These are phyloP conservation scores for Falco naumanni DNA, from an alignment of 2,797 vertebrate species.

Conservation along the genomic window DNA sequence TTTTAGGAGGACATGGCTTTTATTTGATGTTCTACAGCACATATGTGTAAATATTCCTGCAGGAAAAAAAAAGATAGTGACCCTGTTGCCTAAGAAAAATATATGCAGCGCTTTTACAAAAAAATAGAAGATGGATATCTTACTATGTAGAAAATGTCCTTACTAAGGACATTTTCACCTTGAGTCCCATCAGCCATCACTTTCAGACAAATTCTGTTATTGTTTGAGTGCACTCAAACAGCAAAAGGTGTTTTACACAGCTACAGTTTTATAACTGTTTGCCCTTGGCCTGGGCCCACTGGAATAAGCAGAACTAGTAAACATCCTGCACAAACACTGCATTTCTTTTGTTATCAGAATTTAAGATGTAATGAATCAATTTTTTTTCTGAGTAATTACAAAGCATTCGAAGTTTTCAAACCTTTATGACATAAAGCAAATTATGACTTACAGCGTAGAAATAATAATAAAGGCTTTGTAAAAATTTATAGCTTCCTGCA, in stretches of 20 bases:
- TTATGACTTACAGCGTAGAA: constrained; percentile 48
- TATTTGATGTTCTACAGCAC: neutral
- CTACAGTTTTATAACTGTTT: constrained; percentile 1
- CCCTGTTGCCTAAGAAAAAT: neutral
- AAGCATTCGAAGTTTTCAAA: constrained; percentile 53
- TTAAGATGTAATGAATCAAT: constrained; percentile 27
- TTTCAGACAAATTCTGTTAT: neutral
- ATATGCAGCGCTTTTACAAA: neutral
- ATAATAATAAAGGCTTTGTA: constrained; percentile 56
- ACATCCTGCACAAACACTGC: constrained; percentile 49
- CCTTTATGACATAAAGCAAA: constrained; percentile 41
- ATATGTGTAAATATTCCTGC: neutral
- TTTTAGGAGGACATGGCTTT: neutral
- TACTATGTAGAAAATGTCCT: neutral
- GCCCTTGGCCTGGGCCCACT: constrained; percentile 49
- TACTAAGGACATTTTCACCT: constrained; percentile 57
- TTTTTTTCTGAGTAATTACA: constrained; percentile 56
- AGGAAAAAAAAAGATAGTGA: neutral
- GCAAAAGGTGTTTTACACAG: neutral
- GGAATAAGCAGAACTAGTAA: constrained; percentile 20
- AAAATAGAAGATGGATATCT: constrained; percentile 5
- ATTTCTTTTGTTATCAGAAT: constrained; percentile 42
- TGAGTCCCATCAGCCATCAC: constrained; percentile 48
- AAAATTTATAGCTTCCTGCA: constrained; percentile 21
- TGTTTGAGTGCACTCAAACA: constrained; percentile 39